Evolutionary conservation across 2,113 vertebrate genomes (phyloP).

Genomic region (Prochilodus magdalenae): DNA sequence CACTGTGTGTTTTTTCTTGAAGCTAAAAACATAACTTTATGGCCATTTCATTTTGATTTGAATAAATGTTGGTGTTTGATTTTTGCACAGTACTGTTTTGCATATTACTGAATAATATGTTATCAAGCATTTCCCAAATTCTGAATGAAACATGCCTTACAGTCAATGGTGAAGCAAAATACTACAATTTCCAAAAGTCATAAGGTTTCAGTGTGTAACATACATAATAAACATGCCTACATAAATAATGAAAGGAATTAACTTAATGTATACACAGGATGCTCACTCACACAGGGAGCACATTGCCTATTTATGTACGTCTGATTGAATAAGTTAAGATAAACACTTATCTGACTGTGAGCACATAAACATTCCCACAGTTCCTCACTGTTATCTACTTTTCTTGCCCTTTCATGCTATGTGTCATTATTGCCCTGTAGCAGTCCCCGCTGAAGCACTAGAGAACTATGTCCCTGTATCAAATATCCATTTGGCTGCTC

Average conservation of each 20-base stretch:
- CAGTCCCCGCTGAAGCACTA: constrained; percentile 5
- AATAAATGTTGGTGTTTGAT: too few relatives aligned
- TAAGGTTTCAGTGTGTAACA: neutral
- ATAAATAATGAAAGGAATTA: neutral
- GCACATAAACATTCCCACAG: constrained; percentile 23
- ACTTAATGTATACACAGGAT: neutral
- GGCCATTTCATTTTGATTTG: too few relatives aligned
- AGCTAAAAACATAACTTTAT: too few relatives aligned
- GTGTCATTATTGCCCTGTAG: constrained; percentile 14
- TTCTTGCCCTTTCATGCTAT: constrained; percentile 3
- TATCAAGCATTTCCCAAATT: neutral
- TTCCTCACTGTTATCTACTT: neutral
- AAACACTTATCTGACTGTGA: neutral
- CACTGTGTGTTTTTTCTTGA: too few relatives aligned
- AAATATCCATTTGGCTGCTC: constrained; percentile 59
- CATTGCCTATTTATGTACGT: constrained; percentile 36
- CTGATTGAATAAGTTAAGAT: constrained; percentile 3
- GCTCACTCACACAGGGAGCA: constrained; percentile 56
- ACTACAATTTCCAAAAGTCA: neutral
- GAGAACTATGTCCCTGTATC: constrained; percentile 45
- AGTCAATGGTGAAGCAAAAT: neutral
- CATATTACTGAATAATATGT: too few relatives aligned
- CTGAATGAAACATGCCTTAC: neutral
- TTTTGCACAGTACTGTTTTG: too few relatives aligned
- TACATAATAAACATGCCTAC: constrained; percentile 1